phyloP scores from a whole-genome alignment of 2,113 vertebrate genomes.

The Girardinichthys multiradiatus region DNA sequence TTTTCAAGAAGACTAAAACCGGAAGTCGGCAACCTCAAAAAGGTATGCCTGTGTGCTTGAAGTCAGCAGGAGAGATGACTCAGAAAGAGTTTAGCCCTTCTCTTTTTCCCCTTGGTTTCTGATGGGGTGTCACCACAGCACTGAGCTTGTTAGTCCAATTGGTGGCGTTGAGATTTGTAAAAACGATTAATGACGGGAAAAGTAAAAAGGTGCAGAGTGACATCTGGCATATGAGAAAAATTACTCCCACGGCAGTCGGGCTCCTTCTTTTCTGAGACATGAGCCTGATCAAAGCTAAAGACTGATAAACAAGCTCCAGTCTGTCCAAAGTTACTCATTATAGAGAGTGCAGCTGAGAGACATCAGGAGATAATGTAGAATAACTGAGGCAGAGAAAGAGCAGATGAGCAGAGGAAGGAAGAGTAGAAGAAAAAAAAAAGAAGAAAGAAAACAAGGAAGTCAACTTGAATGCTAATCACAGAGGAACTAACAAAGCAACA shows the following conservation, averaged over 20 bases:
- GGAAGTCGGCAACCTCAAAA: not conserved
- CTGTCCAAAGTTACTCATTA: not conserved
- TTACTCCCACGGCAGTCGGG: not conserved
- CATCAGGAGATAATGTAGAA: no score
- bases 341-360: no score
- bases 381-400: no score
- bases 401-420: no score
- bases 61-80: conserved; percentile 18
- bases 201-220: conserved; percentile 20
- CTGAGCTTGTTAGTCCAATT: conserved; percentile 49
- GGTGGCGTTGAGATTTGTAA: conserved; percentile 47
- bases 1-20: not conserved
- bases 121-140: conserved; percentile 36
- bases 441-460: no score
- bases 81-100: conserved; percentile 11
- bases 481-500: no score
- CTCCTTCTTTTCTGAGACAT: conserved; percentile 1
- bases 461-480: no score
- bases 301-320: not conserved
- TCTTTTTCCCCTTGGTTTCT: conserved; percentile 17
- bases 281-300: not conserved
- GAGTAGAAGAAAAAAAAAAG: no score
- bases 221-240: conserved; percentile 11
- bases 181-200: conserved; percentile 55
- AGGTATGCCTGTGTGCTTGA: conserved; percentile 6